A percentile compares a stretch with the other conserved stretches of the same genome.
Conservation (phyloP, 2,113 vertebrate species). For the Ophiodon elongatus region DNA sequence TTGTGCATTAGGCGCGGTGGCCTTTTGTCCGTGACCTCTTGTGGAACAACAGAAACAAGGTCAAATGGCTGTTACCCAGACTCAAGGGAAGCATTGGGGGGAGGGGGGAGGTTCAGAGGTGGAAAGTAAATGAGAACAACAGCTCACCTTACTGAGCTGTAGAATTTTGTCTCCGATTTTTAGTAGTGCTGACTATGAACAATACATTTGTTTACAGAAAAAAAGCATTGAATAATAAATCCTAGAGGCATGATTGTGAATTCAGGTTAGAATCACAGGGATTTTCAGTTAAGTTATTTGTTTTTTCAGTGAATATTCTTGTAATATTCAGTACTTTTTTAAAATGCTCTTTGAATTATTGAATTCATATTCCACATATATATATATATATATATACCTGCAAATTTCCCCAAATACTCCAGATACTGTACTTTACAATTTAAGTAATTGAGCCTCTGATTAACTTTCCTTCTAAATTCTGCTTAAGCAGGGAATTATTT, state of each 20-base stretch:
- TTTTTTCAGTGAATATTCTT: not conserved
- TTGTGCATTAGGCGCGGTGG: slow-evolving; percentile 75
- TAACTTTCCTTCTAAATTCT: slow-evolving; percentile 13
- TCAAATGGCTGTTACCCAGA: slow-evolving; percentile 72
- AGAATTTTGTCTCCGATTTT: slow-evolving; percentile 23
- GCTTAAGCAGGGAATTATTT: not conserved
- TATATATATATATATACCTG: not conserved
- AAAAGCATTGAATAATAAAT: not conserved
- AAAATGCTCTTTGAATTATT: not conserved
- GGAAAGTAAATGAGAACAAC: slow-evolving; percentile 38
- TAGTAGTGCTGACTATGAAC: not conserved
- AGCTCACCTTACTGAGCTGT: slow-evolving; percentile 20
- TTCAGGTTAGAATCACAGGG: not conserved
- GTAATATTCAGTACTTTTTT: not conserved
- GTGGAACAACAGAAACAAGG: slow-evolving; percentile 82
- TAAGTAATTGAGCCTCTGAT: not conserved
- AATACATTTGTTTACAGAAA: not conserved
- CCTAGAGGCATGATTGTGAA: not conserved
- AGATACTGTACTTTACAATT: not conserved
- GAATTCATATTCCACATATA: not conserved
- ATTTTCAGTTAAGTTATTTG: not conserved
- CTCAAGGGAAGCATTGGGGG: slow-evolving; percentile 38
- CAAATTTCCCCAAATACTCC: not conserved
- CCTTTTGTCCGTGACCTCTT: slow-evolving; percentile 82
- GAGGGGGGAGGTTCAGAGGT: slow-evolving; percentile 40